Evolutionary conservation across 2,888 invertebrate species (phyloP), one percentile per base, ranked within the genome.

Genomic region (Glomeris marginata): DNA sequence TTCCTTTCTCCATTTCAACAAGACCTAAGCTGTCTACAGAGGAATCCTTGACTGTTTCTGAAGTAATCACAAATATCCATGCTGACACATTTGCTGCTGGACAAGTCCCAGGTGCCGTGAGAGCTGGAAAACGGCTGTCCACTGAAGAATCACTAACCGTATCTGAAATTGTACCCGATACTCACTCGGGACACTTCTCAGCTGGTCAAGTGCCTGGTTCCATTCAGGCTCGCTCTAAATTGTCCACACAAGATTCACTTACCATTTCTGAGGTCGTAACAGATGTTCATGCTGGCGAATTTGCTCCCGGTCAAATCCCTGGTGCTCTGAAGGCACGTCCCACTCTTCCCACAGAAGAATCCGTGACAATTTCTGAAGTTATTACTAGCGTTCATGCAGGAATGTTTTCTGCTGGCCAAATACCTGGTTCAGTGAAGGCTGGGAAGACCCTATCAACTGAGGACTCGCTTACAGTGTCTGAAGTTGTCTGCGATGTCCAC

Each of bases 351-450:
- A 54, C 73, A 43, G 62, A 64, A 20, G 72, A 77, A 62, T 70
- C 77, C 55, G 57, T 86, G 35, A 68, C 74, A 22, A 74, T 78
- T 45, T 76, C 71, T 44, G 69, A 76, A 21, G 73, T 76, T 13
- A 36, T 52, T 21, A 34, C 50, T 3, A 49, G 41, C 13, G 43
- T 20, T 49, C 44, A 37, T 41, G 22, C 22, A 2, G 45, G 45
- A 35, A 47, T 38, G 41, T 51, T 43, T 16, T 3, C 22, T 8
- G 4, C 48, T 4, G 41, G 41, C 13, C 10, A 21, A 42, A 22
- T 40, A 1, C 22, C 22, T 33, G 28, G 28, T 5, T 3, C 28
- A 28, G 28, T 28, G 4, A n/a, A n/a, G n/a, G n/a, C n/a, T 43
- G 43, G 13, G 44, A 49, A 37, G n/a, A 35, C 13, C 44, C 44